These are phyloP conservation scores for Indicator indicator DNA, from an alignment of 2,113 vertebrate species.

Conservation along the genomic window DNA sequence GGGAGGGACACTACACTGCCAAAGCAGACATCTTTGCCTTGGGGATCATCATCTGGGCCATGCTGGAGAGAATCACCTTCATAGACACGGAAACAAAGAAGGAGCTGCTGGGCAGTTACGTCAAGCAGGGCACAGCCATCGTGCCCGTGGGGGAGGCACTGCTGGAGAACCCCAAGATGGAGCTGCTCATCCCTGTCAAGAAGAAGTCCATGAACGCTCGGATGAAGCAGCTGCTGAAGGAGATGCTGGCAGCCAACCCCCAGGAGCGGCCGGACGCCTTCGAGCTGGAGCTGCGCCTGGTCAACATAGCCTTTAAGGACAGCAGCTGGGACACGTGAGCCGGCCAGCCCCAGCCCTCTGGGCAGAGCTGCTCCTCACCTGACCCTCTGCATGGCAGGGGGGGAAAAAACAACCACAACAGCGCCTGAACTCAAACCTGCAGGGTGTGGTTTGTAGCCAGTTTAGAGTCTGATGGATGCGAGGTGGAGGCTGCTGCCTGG, in stretches of 20 bases:
- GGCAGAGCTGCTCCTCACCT: slow-evolving; percentile 46
- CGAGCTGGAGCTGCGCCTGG: slow-evolving; percentile 94
- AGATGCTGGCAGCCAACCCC: slow-evolving; percentile 96
- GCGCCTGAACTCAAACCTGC: slow-evolving; percentile 26
- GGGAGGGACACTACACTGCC: slow-evolving; percentile 97
- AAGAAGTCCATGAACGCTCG: slow-evolving; percentile 93
- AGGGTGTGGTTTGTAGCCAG: slow-evolving; percentile 4
- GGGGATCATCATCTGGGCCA: slow-evolving; percentile 97
- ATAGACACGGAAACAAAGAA: slow-evolving; percentile 94
- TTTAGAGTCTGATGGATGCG: not conserved
- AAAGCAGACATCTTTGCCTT: slow-evolving; percentile 98
- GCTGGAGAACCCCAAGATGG: slow-evolving; percentile 96
- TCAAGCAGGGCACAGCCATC: slow-evolving; percentile 90
- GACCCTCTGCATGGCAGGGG: not conserved
- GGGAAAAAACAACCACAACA: not conserved
- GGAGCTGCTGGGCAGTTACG: slow-evolving; percentile 93
- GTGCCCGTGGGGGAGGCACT: slow-evolving; percentile 95
- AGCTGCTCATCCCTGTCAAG: slow-evolving; percentile 92
- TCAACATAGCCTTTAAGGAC: slow-evolving; percentile 95
- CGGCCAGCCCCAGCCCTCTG: not conserved
- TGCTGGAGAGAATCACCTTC: slow-evolving; percentile 96
- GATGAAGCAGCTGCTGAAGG: slow-evolving; percentile 94
- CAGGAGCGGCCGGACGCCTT: slow-evolving; percentile 95
- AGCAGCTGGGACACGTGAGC: slow-evolving; percentile 96
- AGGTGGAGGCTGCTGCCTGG: not conserved